Evolutionary conservation across 2,888 invertebrate species (phyloP).

Genomic region (Xanthorhoe spadicearia): DNA sequence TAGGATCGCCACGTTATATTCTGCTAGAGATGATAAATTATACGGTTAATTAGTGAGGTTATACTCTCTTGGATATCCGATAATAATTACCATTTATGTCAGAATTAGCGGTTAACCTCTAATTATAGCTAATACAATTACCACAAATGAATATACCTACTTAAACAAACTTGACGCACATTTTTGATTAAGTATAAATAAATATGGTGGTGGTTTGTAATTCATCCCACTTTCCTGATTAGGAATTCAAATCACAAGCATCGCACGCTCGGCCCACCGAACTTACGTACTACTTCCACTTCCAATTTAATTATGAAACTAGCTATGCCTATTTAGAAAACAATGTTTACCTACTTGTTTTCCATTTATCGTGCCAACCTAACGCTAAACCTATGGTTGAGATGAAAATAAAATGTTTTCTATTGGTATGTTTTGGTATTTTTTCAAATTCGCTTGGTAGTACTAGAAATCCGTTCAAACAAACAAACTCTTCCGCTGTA

Average conservation of each 20-base stretch:
- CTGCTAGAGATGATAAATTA: not conserved
- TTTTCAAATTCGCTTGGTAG: too few relatives aligned
- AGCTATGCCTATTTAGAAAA: slow-evolving; percentile 47
- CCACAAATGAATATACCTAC: not conserved
- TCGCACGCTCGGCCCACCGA: slow-evolving; percentile 53
- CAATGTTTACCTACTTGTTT: slow-evolving; percentile 37
- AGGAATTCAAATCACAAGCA: slow-evolving; percentile 68
- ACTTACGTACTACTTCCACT: slow-evolving; percentile 53
- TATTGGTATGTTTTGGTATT: too few relatives aligned
- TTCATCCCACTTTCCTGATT: slow-evolving; percentile 47
- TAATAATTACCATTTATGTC: slow-evolving; percentile 11
- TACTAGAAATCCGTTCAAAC: too few relatives aligned
- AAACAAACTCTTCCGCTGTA: too few relatives aligned
- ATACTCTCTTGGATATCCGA: not conserved
- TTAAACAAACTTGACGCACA: not conserved
- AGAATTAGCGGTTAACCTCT: slow-evolving; percentile 8
- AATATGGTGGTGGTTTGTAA: not conserved
- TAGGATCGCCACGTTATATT: slow-evolving; percentile 3
- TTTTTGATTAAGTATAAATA: not conserved
- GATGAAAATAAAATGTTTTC: slow-evolving; percentile 7
- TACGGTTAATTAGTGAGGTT: not conserved
- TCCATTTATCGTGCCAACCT: slow-evolving; percentile 11
- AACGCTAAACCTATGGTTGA: slow-evolving; percentile 6
- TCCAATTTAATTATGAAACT: slow-evolving; percentile 69
- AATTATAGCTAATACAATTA: slow-evolving; percentile 1